phyloP scores from a whole-genome alignment of 1,140 invertebrate species.

The Zaprionus inermis region DNA sequence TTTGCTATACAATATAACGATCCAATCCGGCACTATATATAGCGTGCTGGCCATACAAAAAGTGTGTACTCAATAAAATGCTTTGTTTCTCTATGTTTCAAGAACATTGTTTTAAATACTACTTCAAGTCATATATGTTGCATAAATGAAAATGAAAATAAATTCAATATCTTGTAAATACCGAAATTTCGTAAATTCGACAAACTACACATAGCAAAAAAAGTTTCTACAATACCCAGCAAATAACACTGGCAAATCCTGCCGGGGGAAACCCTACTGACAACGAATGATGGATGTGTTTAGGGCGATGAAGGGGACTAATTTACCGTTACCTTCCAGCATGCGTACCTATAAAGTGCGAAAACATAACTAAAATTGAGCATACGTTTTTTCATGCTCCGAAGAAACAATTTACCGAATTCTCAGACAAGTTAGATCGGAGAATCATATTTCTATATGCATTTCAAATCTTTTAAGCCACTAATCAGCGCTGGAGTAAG shows the following conservation, averaged over 20 bases:
- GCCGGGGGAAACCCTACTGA: constrained; percentile 25
- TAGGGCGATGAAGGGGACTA: constrained; percentile 22
- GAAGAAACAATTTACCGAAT: constrained; percentile 5
- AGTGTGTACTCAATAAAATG: too few relatives aligned
- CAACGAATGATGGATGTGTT: constrained; percentile 63
- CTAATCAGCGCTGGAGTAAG: too few relatives aligned
- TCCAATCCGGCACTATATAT: too few relatives aligned
- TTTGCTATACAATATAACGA: too few relatives aligned
- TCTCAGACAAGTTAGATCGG: not conserved
- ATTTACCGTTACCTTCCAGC: constrained; percentile 33
- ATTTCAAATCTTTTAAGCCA: too few relatives aligned
- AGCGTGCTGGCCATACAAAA: too few relatives aligned
- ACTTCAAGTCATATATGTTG: not conserved
- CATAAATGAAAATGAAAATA: not conserved
- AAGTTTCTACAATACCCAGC: not conserved
- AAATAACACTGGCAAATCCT: not conserved
- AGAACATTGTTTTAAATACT: not conserved
- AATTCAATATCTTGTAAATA: not conserved
- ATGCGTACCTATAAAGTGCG: constrained; percentile 22
- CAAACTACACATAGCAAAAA: not conserved
- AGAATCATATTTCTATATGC: not conserved
- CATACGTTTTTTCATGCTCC: not conserved
- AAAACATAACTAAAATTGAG: constrained; percentile 22
- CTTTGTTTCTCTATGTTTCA: too few relatives aligned
- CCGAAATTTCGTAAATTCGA: too few relatives aligned